Evolutionary conservation across 2,888 invertebrate species (phyloP), one percentile per base, ranked within the genome.

Genomic region (Dasypolia templi): DNA sequence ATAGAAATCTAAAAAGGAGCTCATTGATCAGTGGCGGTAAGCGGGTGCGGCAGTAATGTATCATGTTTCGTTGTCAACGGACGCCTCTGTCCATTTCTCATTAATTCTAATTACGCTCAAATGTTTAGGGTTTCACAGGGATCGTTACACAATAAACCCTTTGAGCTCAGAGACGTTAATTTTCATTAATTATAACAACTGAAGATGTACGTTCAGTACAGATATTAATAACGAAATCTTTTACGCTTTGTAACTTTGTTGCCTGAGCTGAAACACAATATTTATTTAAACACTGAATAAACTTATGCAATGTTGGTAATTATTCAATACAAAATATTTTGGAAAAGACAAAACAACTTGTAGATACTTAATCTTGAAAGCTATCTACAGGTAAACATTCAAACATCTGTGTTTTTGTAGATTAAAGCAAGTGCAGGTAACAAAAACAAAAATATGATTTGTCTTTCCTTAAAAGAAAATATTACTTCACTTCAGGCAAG

Each of bases 41-140:
- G n/a, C n/a, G n/a, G n/a, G n/a, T 84, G 82, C 82, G 76, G 84
- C 84, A 77, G 78, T 72, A 80, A 80, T 77, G 84, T 92, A 93
- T 94, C 92, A 88, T 85, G 87, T 95, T 93, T 89, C 94, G 86
- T 87, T 89, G 92, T 92, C 93, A 93, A 93, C 90, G 91, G 87
- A 87, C 89, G 91, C 88, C 90, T 91, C 90, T 90, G 92, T 89
- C 90, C 90, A 91, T 91, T 94, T 92, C 92, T 94, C 93, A 92
- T 94, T 94, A 93, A 93, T 93, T 92, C 89, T 93, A 94, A 94
- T 94, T 93, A 93, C 89, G 86, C 89, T 88, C 90, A 91, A 93
- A 91, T 91, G 89, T 91, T 92, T 89, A 86, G 88, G 89, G 91
- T 91, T 93, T 92, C 89, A 89, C 88, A 87, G 88, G 79, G 87